These are phyloP conservation scores for Triplophysa siluroides DNA, from an alignment of 2,113 vertebrate genomes.

Conservation along the genomic window DNA sequence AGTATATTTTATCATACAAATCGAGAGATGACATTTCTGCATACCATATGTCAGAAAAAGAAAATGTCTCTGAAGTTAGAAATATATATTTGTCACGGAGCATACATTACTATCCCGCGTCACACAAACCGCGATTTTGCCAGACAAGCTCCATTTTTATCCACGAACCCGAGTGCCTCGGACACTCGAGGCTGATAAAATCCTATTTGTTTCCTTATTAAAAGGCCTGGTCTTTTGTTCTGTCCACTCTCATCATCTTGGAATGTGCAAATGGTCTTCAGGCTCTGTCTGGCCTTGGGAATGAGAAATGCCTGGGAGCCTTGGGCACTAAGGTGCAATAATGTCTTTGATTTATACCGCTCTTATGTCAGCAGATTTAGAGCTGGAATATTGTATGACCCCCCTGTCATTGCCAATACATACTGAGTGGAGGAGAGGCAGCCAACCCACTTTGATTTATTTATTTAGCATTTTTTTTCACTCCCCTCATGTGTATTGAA, in stretches of 20 bases:
- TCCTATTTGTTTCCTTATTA: conserved; percentile 58
- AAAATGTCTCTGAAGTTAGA: background rate
- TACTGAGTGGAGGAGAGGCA: conserved; percentile 59
- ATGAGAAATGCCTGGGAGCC: conserved; percentile 50
- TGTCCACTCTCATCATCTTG: conserved; percentile 52
- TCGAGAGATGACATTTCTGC: conserved; percentile 16
- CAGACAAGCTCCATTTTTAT: background rate
- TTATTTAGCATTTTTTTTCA: conserved; percentile 60
- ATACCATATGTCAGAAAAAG: background rate
- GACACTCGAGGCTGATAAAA: conserved; percentile 58
- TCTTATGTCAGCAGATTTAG: conserved; percentile 69
- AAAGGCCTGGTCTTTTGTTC: conserved; percentile 47
- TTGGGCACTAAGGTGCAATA: conserved; percentile 66
- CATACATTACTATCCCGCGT: background rate
- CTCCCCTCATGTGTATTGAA: conserved; percentile 41
- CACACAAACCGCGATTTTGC: background rate
- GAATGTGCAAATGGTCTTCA: conserved; percentile 49
- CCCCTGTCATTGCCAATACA: conserved; percentile 65
- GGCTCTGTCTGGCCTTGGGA: conserved; percentile 46
- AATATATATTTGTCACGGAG: background rate
- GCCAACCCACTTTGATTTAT: conserved; percentile 65
- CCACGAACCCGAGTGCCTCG: conserved; percentile 40
- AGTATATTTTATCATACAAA: conserved; percentile 24
- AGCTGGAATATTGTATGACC: conserved; percentile 53
- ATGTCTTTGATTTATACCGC: conserved; percentile 70